Conservation (phyloP, 2,113 vertebrate genomes). For the Epinephelus moara region DNA sequence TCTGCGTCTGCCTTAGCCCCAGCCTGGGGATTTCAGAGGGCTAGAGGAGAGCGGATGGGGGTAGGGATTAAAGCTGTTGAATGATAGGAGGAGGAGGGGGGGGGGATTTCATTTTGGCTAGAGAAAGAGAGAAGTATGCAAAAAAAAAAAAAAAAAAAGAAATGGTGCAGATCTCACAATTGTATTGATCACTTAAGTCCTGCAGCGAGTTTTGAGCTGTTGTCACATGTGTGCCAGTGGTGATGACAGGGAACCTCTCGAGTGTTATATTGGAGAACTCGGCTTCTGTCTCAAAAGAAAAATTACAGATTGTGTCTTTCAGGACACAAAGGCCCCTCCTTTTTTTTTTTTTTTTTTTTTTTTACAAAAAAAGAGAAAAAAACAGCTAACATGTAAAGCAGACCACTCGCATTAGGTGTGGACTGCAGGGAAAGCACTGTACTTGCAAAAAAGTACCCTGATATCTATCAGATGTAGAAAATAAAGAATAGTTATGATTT, state of each 20-base stretch:
- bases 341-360: background rate
- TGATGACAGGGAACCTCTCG: constrained; percentile 30
- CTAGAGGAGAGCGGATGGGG: constrained; percentile 60
- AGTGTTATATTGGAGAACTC: constrained; percentile 31
- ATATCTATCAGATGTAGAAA: constrained; percentile 55
- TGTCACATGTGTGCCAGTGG: constrained; percentile 56
- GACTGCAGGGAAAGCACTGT: constrained; percentile 52
- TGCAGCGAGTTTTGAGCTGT: constrained; percentile 42
- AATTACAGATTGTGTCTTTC: constrained; percentile 41
- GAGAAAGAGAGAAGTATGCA: constrained; percentile 52
- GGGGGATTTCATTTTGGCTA: constrained; percentile 46
- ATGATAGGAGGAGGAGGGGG: constrained; percentile 40
- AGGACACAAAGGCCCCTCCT: constrained; percentile 19
- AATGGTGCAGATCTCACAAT: constrained; percentile 56
- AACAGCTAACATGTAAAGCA: constrained; percentile 14
- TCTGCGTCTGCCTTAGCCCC: constrained; percentile 78
- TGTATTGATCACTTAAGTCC: constrained; percentile 63
- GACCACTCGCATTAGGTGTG: constrained; percentile 24
- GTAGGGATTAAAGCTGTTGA: constrained; percentile 80
- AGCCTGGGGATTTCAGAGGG: constrained; percentile 77
- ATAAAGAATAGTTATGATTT: constrained; percentile 54
- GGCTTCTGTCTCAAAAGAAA: constrained; percentile 61
- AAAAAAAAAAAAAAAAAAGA: constrained; percentile 47
- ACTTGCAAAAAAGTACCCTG: constrained; percentile 48
- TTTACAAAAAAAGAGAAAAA: background rate